These are phyloP conservation scores for Nomada goodeniana DNA, from an alignment of 2,888 invertebrate species.

Conservation along the genomic window DNA sequence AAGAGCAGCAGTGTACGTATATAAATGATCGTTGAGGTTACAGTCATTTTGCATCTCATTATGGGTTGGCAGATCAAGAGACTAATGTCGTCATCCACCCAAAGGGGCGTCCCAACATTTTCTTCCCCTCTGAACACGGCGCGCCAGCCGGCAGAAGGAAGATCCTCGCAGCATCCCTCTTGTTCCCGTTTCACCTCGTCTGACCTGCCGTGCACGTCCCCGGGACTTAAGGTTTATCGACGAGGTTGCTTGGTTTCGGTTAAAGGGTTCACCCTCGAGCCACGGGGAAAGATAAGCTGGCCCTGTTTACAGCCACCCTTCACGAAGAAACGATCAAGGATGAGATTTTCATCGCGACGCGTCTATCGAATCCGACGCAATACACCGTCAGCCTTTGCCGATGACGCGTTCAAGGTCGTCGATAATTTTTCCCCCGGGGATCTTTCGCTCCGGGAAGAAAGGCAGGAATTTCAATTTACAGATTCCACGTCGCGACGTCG, in stretches of 20 bases:
- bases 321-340: constrained; percentile 67
- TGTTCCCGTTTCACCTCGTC: constrained; percentile 65
- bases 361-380: constrained; percentile 58
- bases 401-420: constrained; percentile 18
- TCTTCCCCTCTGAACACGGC: constrained; percentile 30
- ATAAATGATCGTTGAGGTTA: too few relatives aligned
- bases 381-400: constrained; percentile 14
- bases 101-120: constrained; percentile 26
- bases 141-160: constrained; percentile 21
- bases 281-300: constrained; percentile 70
- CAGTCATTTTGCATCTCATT: constrained; percentile 36
- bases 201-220: constrained; percentile 47
- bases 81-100: constrained; percentile 51
- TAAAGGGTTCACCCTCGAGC: constrained; percentile 59
- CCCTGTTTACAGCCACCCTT: constrained; percentile 72
- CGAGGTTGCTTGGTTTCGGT: constrained; percentile 73
- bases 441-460: constrained; percentile 28
- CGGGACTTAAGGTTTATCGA: constrained; percentile 73
- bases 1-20: too few relatives aligned
- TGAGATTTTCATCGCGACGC: constrained; percentile 68
- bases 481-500: neutral
- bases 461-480: constrained; percentile 55
- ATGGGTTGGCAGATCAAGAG: constrained; percentile 41
- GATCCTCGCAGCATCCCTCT: constrained; percentile 57
- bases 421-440: constrained; percentile 29